Percentiles rank a stretch among this genome's conserved stretches.
Conservation (phyloP, 2,797 vertebrate species). For the Notolabrus celidotus region DNA sequence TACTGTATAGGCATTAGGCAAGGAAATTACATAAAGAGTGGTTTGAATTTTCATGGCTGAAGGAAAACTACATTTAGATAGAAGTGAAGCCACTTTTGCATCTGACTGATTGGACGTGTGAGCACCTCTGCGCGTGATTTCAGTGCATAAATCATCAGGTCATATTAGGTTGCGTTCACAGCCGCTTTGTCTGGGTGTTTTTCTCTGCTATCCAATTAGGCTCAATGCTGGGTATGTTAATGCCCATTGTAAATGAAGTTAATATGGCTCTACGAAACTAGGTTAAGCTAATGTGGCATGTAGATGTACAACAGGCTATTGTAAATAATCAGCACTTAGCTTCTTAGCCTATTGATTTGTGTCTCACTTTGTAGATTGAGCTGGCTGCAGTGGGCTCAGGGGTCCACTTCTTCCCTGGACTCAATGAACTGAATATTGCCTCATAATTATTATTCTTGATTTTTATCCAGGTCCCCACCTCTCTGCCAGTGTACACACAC, state of each 20-base stretch:
- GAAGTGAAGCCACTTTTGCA: not conserved
- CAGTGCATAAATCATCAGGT: constrained; percentile 1
- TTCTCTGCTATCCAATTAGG: constrained; percentile 9
- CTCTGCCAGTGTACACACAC: constrained; percentile 51
- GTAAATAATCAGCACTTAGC: constrained; percentile 59
- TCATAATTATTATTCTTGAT: constrained; percentile 37
- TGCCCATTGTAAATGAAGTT: constrained; percentile 41
- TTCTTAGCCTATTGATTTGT: constrained; percentile 70
- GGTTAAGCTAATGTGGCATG: constrained; percentile 59
- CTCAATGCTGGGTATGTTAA: constrained; percentile 38
- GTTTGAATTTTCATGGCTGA: not conserved
- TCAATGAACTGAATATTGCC: constrained; percentile 39
- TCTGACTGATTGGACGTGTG: not conserved
- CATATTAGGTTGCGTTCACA: constrained; percentile 4
- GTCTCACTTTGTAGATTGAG: constrained; percentile 45
- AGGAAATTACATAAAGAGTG: not conserved
- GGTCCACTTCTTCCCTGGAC: constrained; percentile 35
- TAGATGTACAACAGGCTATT: constrained; percentile 55
- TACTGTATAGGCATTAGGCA: too few species aligned
- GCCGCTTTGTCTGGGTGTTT: not conserved
- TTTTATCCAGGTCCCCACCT: constrained; percentile 45
- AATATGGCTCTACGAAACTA: constrained; percentile 40
- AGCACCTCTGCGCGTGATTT: not conserved
- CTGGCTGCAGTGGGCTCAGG: constrained; percentile 43
- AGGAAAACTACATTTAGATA: not conserved